These are phyloP conservation scores for Philhelius pedissequus DNA, from an alignment of 2,888 invertebrate genomes.

Conservation along the genomic window DNA sequence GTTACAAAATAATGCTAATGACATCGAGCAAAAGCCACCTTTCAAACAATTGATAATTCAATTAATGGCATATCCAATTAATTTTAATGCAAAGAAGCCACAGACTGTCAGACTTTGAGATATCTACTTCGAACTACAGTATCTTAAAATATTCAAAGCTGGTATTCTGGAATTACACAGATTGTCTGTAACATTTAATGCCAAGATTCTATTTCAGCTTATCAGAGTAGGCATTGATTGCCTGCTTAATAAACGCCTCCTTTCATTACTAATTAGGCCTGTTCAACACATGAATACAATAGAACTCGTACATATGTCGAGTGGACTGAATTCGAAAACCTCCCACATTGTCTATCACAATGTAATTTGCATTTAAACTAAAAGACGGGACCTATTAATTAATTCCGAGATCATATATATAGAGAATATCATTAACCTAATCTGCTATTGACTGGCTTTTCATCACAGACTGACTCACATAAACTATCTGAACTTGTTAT, in stretches of 20 bases:
- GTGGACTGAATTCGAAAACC: background rate
- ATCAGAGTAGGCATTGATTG: background rate
- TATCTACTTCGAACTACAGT: background rate
- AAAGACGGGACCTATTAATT: constrained; percentile 29
- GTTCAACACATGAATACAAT: background rate
- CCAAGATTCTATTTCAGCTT: background rate
- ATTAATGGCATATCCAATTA: background rate
- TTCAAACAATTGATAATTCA: background rate
- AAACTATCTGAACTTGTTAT: background rate
- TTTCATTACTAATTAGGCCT: background rate
- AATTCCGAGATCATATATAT: constrained; percentile 23
- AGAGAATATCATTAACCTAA: constrained; percentile 35
- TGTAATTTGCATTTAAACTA: constrained; percentile 13
- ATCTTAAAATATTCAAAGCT: background rate
- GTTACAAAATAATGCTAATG: no score
- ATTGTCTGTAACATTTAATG: background rate
- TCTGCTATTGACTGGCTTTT: constrained; percentile 23
- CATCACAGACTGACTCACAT: background rate
- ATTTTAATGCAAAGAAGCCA: background rate
- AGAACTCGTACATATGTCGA: no score
- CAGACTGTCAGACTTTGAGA: background rate
- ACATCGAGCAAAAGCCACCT: background rate
- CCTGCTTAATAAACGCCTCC: background rate
- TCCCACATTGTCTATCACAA: constrained; percentile 9
- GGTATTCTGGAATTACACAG: background rate